phyloP scores from a whole-genome alignment of 2,113 vertebrate genomes.

The Mormyrus iriodes region DNA sequence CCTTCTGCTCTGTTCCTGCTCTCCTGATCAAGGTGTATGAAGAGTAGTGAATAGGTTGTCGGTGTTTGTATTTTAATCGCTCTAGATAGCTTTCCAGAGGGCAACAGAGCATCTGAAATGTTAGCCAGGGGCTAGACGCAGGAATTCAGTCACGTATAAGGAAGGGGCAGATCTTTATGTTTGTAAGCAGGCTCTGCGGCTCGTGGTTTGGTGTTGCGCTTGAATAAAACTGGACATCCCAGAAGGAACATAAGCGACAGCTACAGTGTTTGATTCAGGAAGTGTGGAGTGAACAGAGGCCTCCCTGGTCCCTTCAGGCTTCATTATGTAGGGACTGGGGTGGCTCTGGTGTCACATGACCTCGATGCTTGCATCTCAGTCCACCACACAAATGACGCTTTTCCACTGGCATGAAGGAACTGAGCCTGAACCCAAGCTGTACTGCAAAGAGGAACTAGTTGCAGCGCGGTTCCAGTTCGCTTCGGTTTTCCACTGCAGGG shows the following conservation, averaged over 20 bases:
- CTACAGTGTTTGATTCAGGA: not conserved
- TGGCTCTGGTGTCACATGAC: not conserved
- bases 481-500: no score
- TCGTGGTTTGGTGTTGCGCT: not conserved
- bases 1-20: not conserved
- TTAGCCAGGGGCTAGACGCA: constrained; percentile 24
- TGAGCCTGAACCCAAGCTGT: not conserved
- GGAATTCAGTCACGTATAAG: constrained; percentile 34
- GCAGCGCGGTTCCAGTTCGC: not conserved
- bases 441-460: not conserved
- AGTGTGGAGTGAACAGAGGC: not conserved
- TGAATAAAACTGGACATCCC: not conserved
- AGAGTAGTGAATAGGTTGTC: constrained; percentile 23
- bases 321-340: not conserved
- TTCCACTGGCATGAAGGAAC: not conserved
- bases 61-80: not conserved
- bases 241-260: not conserved
- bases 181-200: not conserved
- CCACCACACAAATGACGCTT: not conserved
- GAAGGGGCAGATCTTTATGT: constrained; percentile 26
- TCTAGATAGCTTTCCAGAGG: constrained; percentile 27
- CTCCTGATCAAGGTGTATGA: not conserved
- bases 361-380: not conserved
- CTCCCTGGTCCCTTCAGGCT: not conserved
- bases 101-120: constrained; percentile 7